phyloP scores from a whole-genome alignment of 2,113 vertebrate species.

The Mirounga angustirostris region DNA sequence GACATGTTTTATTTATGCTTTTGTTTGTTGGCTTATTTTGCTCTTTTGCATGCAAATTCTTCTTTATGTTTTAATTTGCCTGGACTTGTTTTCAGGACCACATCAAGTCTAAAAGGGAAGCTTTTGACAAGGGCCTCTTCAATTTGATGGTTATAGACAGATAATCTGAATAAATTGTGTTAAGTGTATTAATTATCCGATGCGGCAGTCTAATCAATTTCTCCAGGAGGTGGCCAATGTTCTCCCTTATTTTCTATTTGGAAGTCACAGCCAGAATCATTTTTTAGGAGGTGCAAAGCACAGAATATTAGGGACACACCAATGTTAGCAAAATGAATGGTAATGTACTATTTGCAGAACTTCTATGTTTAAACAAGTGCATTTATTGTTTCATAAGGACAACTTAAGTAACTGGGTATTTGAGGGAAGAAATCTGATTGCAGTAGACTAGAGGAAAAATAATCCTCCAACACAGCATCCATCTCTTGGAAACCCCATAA shows the following conservation, averaged over 20 bases:
- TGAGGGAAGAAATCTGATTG: neutral
- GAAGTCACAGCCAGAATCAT: neutral
- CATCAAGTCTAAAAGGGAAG: neutral
- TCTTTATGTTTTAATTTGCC: constrained; percentile 15
- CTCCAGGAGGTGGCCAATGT: neutral
- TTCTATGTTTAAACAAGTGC: neutral
- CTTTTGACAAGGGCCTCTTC: neutral
- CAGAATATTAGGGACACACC: neutral
- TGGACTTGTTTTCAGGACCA: constrained; percentile 1
- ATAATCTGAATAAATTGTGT: neutral
- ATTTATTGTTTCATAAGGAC: neutral
- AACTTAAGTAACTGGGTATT: neutral
- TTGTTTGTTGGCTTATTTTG: neutral
- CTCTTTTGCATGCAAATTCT: neutral
- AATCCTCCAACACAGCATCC: neutral
- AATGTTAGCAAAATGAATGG: neutral
- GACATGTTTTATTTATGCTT: constrained; percentile 38
- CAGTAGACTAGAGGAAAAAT: neutral
- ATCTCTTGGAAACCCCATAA: neutral
- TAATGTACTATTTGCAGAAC: neutral
- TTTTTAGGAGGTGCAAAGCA: neutral
- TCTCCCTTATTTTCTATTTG: neutral
- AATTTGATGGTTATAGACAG: neutral
- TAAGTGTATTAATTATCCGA: neutral
- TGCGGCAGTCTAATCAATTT: neutral